These are phyloP conservation scores for Saccostrea echinata DNA, from an alignment of 1,140 invertebrate genomes.

Conservation along the genomic window DNA sequence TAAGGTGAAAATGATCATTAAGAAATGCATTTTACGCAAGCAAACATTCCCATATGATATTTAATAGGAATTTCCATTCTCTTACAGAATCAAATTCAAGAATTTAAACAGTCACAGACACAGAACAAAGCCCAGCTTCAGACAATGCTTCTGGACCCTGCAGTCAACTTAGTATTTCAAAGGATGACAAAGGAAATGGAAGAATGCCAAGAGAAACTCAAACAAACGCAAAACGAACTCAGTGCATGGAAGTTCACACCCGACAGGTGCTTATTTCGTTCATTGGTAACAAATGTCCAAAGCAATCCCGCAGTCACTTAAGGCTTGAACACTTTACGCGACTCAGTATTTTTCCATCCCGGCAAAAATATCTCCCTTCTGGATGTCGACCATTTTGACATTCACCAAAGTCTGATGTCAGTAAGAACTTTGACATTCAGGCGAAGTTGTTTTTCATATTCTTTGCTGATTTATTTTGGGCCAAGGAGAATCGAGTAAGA, in stretches of 20 bases:
- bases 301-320: constrained; percentile 24
- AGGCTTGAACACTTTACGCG: constrained; percentile 28
- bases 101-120: constrained; percentile 86
- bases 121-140: constrained; percentile 88
- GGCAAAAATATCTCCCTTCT: constrained; percentile 30
- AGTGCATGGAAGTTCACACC: constrained; percentile 99
- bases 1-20: no score
- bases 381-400: constrained; percentile 32
- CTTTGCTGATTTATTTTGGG: constrained; percentile 31
- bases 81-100: constrained; percentile 92
- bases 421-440: constrained; percentile 29
- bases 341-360: constrained; percentile 25
- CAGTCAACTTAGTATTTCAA: constrained; percentile 96
- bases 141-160: constrained; percentile 94
- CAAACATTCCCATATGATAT: background rate
- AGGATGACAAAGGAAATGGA: constrained; percentile 94
- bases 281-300: constrained; percentile 45
- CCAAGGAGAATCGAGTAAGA: constrained; percentile 28
- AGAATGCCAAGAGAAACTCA: constrained; percentile 92
- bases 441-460: constrained; percentile 26
- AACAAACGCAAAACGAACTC: constrained; percentile 98
- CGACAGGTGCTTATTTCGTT: constrained; percentile 87
- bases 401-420: constrained; percentile 36
- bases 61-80: constrained; percentile 3
- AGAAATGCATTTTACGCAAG: no score